Evolutionary conservation across 2,888 invertebrate genomes (phyloP), one percentile per base, ranked within the genome.

Genomic region (Eupithecia pulchellata): DNA sequence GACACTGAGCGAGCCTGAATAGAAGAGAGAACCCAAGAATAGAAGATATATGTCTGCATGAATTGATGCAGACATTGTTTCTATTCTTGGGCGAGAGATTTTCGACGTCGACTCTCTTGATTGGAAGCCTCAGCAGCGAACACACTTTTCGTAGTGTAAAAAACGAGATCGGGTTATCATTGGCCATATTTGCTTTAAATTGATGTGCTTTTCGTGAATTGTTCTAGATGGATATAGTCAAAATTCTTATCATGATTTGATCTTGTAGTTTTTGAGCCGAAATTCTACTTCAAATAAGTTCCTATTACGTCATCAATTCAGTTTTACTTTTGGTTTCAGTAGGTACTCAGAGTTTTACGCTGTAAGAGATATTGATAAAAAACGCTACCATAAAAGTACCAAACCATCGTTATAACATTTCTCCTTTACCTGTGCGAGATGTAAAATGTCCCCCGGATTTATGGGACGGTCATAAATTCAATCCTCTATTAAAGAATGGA

Each of bases 401-500:
- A 52, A 52, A 32, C 34, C 20, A 13, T 11, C 20, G 61, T 61
- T 34, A 20, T 61, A 32, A 39, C 57, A 42, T 29, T 68, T n/a
- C 17, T 8, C 29, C 32, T n/a, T 29, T 47, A 42, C 63, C 64
- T 72, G 61, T 32, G 27, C 73, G 71, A 75, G 77, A 78, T 78
- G 75, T 77, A 77, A 77, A 75, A 73, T 72, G 77, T 75, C 72
- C 70, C 69, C 66, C 71, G 77, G 82, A 86, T 85, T 83, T 84
- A 86, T 81, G 74, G 77, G 69, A 68, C 52, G 67, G 68, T 73
- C 77, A 79, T 85, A 84, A 85, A 85, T 83, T 78, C 76, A 70
- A 74, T 55, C 30, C 60, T 58, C 81, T 78, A 82, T 82, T 82
- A 79, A 73, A 80, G 78, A 75, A 75, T 77, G 76, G 75, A 75